phyloP scores from a whole-genome alignment of 2,797 vertebrate species.

The Pogoniulus pusillus region DNA sequence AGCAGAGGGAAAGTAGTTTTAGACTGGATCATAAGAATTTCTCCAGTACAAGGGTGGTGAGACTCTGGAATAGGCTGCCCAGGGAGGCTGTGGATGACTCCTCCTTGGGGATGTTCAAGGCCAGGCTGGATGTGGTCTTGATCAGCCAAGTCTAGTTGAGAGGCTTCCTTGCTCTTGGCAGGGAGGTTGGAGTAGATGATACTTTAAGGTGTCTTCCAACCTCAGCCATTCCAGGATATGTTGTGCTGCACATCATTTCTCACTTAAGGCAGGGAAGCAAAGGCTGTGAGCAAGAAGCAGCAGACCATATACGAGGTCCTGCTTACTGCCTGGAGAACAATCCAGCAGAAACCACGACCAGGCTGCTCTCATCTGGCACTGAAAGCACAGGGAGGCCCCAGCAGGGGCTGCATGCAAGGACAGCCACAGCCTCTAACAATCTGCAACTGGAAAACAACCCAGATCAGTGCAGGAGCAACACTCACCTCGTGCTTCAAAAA shows the following conservation, averaged over 20 bases:
- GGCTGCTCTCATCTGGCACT: not conserved
- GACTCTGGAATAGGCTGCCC: no score
- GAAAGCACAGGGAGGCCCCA: not conserved
- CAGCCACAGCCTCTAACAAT: not conserved
- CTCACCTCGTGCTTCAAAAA: conserved; percentile 92
- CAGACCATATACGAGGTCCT: fast-evolving
- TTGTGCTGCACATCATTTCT: not conserved
- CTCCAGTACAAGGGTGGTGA: no score
- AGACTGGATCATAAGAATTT: no score
- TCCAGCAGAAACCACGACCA: not conserved
- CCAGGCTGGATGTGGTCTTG: no score
- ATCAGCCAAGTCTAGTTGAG: no score
- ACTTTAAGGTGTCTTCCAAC: no score
- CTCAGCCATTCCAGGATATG: no score
- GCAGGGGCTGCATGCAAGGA: not conserved
- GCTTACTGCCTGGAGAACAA: not conserved
- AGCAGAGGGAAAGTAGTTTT: no score
- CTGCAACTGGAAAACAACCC: not conserved
- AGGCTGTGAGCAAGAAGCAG: not conserved
- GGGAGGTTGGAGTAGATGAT: no score
- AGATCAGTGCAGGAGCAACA: not conserved
- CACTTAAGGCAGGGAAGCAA: not conserved
- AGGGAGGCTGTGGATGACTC: no score
- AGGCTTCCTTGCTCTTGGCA: no score
- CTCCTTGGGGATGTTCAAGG: no score